phyloP scores from a whole-genome alignment of 2,797 vertebrate genomes.

The Manis crassicaudata region DNA sequence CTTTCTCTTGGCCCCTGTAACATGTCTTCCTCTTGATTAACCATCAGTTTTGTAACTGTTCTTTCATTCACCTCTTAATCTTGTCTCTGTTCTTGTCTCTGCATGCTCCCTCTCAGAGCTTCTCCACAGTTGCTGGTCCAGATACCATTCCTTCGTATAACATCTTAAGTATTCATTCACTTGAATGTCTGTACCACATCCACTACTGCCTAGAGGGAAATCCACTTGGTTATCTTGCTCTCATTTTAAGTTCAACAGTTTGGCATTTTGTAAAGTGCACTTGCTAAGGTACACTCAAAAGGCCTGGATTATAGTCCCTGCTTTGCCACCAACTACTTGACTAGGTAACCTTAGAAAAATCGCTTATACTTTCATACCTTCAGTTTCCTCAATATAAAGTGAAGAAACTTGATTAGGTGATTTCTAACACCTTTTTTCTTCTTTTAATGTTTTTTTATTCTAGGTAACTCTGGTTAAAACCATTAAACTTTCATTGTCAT shows the following conservation, averaged over 20 bases:
- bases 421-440: not conserved
- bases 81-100: not conserved
- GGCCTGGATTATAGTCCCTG: not conserved
- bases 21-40: not conserved
- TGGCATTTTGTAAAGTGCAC: not conserved
- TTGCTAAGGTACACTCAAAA: not conserved
- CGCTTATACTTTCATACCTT: not conserved
- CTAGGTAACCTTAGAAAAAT: slow-evolving; percentile 7
- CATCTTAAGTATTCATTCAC: not conserved
- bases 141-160: not conserved
- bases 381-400: not conserved
- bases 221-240: not conserved
- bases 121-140: not conserved
- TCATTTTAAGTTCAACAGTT: slow-evolving; percentile 21
- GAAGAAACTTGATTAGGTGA: not conserved
- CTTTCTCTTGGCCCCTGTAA: not conserved
- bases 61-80: not conserved
- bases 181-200: not conserved
- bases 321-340: not conserved
- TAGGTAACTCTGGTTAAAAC: not conserved
- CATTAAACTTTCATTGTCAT: not conserved
- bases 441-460: not conserved
- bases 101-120: not conserved
- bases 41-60: not conserved
- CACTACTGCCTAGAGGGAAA: not conserved